phyloP scores from a whole-genome alignment of 2,888 invertebrate genomes.

The Ametastegia equiseti region DNA sequence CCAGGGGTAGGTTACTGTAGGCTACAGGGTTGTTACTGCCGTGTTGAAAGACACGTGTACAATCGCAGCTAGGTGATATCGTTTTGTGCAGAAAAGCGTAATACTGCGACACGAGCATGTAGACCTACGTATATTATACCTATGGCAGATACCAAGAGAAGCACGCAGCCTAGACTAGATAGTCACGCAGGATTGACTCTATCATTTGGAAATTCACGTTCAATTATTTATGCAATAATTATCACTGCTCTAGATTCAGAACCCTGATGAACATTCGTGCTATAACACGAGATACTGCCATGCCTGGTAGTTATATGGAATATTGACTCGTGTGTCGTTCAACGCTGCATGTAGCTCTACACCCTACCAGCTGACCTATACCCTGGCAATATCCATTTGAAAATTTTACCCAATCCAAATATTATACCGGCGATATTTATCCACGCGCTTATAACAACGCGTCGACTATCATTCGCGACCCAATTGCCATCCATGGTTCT shows the following conservation, averaged over 20 bases:
- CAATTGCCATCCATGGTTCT: neutral
- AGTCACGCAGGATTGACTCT: neutral
- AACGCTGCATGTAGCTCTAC: neutral
- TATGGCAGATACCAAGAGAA: neutral
- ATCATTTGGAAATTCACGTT: neutral
- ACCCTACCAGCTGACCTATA: no score
- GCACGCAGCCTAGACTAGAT: neutral
- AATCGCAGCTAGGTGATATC: neutral
- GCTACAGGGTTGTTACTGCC: neutral
- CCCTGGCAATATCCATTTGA: neutral
- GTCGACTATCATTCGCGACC: neutral
- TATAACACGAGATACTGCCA: neutral
- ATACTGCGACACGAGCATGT: neutral
- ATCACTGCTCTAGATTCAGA: neutral
- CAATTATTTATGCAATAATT: constrained; percentile 30
- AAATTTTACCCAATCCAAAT: constrained; percentile 15
- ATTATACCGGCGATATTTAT: constrained; percentile 19
- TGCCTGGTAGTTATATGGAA: neutral
- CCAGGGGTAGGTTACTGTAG: no score
- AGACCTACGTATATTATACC: neutral
- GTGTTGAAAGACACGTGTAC: constrained; percentile 5
- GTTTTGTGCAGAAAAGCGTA: neutral
- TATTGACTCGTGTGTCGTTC: neutral
- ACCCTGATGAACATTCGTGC: neutral
- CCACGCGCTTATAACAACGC: neutral